Conservation (phyloP, 2,113 vertebrate genomes). For the Corvus hawaiiensis region DNA sequence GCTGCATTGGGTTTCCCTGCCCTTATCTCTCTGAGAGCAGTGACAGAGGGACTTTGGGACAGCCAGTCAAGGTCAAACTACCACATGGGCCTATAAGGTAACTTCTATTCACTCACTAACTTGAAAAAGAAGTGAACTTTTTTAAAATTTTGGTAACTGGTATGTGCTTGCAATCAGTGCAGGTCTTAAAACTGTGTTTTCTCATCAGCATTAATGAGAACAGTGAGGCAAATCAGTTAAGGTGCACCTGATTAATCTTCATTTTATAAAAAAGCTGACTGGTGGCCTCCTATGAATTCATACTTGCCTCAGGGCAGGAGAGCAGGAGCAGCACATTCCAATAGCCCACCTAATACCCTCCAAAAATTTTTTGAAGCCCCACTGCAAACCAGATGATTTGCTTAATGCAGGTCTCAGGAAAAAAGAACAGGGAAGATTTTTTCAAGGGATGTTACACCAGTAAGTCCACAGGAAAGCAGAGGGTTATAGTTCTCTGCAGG, state of each 20-base stretch:
- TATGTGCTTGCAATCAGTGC: background rate
- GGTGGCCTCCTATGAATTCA: background rate
- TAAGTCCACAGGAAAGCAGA: background rate
- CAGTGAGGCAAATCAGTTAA: background rate
- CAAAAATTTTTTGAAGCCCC: background rate
- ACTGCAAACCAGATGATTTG: background rate
- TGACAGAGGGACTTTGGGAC: background rate
- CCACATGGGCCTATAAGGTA: background rate
- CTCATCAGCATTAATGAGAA: slow-evolving; percentile 1
- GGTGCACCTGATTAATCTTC: background rate
- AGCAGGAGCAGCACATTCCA: background rate
- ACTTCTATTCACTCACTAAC: background rate
- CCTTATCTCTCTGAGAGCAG: background rate
- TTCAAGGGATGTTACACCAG: background rate
- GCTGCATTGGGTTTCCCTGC: background rate
- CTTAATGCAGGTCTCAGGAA: background rate
- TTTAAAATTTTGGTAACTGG: background rate
- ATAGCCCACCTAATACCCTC: background rate
- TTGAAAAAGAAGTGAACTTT: background rate
- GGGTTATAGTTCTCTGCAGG: background rate
- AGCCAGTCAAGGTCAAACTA: background rate
- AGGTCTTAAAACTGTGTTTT: background rate
- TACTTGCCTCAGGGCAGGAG: background rate
- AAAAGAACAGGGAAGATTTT: background rate
- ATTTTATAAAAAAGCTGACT: background rate